phyloP scores from a whole-genome alignment of 92 coral and sea anemone genomes.

The Diadumene lineata region DNA sequence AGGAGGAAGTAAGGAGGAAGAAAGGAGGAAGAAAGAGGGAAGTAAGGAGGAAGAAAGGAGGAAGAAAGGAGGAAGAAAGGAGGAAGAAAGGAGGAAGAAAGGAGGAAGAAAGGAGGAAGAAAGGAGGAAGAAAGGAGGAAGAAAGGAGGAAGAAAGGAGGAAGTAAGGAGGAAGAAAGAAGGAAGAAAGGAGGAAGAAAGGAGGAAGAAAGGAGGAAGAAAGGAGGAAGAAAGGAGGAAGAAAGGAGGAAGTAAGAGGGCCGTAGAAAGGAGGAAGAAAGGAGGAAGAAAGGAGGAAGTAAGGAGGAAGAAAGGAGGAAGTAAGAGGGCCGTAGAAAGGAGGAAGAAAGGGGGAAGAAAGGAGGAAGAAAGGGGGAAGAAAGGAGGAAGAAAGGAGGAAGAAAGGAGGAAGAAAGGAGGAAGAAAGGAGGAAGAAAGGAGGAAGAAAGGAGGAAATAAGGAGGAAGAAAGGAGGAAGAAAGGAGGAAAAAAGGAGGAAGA shows the following conservation, averaged over 20 bases:
- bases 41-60: background rate
- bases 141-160: background rate
- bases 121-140: background rate
- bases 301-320: background rate
- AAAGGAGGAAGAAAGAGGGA: background rate
- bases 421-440: background rate
- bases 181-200: background rate
- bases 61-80: background rate
- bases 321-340: background rate
- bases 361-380: background rate
- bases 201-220: background rate
- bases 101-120: background rate
- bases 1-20: too few relatives aligned
- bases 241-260: background rate
- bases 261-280: background rate
- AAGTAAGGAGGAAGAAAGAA: background rate
- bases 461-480: background rate
- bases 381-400: background rate
- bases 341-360: background rate
- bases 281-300: background rate
- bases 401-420: background rate
- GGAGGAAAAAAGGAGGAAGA: background rate
- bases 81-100: background rate
- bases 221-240: background rate
- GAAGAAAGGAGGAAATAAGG: background rate